phyloP scores from a whole-genome alignment of 1,140 invertebrate species.

The Amyelois transitella region DNA sequence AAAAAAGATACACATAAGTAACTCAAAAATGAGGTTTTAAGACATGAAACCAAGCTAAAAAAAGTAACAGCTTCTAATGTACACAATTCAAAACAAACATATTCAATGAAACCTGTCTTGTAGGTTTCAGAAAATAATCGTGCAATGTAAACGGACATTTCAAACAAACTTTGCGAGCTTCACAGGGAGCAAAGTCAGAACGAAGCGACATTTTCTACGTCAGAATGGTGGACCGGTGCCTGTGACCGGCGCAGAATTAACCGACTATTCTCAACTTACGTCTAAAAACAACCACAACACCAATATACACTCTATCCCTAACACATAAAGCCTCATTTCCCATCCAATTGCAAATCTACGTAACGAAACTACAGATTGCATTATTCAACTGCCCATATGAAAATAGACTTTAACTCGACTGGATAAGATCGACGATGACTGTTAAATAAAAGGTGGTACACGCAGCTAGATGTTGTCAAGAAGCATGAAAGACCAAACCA shows the following conservation, averaged over 20 bases:
- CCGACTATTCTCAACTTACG: constrained; percentile 10
- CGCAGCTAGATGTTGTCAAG: constrained; percentile 36
- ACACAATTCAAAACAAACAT: too few species aligned
- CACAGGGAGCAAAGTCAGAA: neutral
- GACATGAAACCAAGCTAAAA: too few species aligned
- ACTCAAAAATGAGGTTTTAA: too few species aligned
- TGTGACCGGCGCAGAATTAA: constrained; percentile 34
- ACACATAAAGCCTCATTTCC: neutral
- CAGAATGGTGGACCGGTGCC: constrained; percentile 23
- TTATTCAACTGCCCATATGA: neutral
- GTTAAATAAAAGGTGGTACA: constrained; percentile 9
- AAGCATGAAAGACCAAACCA: constrained; percentile 28
- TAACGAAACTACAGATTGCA: neutral
- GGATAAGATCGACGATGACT: constrained; percentile 6
- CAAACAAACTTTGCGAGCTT: neutral
- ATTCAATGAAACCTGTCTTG: too few species aligned
- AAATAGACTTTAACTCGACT: constrained; percentile 13
- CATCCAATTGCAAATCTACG: neutral
- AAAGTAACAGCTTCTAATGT: too few species aligned
- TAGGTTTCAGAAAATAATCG: neutral
- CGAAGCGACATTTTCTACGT: constrained; percentile 22
- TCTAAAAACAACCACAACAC: neutral
- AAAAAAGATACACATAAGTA: too few species aligned
- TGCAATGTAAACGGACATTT: neutral
- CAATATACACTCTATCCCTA: neutral